Base-by-base conservation (phyloP, 2,888 invertebrate genomes). In the Dicyrtoma fusca region DNA sequence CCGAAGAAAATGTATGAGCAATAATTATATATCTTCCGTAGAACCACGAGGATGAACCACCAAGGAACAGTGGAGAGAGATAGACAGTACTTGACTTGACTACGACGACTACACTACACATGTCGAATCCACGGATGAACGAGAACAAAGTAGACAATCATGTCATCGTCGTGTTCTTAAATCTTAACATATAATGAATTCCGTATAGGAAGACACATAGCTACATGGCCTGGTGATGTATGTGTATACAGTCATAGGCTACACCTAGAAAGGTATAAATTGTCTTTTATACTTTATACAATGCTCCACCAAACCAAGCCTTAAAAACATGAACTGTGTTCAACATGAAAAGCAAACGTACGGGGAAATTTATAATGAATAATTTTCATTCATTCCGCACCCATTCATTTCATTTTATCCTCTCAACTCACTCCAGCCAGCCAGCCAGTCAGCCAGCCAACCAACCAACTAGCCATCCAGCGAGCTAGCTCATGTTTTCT, bases 121-220 rank as follows among this genome's bases (percentile, higher is more conserved):
- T 21, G 23, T 25, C 13, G 57, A 57, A 57, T 57, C 26, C 57
- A 57, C 57, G 25, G 10, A 63, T 19, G 64, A 64, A 64, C 17
- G 23, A 64, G 49, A 64, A 64, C 64, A 64, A 64, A 66, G 66
- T 66, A 53, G 42, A 17, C 42, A 66, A 66, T 53, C 55, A 53
- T 66, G 66, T 66, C 63, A 63, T 63, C 63, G 25, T 47, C 23
- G 26, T 49, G 5, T 51, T 65, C 23, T 65, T 34, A 34, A 34
- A 34, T n/a, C 34, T 34, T 34, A 34, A 34, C 34, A 34, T n/a
- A n/a, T n/a, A n/a, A n/a, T n/a, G n/a, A n/a, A n/a, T n/a, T n/a
- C n/a, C n/a, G n/a, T n/a, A n/a, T 8, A 34, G 21, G 19, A 17
- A 49, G 3, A 11, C 11, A 49, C 17, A 53, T 53, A 21, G 17